Base-by-base conservation (phyloP, 2,797 vertebrate genomes). In the Acanthis flammea region DNA sequence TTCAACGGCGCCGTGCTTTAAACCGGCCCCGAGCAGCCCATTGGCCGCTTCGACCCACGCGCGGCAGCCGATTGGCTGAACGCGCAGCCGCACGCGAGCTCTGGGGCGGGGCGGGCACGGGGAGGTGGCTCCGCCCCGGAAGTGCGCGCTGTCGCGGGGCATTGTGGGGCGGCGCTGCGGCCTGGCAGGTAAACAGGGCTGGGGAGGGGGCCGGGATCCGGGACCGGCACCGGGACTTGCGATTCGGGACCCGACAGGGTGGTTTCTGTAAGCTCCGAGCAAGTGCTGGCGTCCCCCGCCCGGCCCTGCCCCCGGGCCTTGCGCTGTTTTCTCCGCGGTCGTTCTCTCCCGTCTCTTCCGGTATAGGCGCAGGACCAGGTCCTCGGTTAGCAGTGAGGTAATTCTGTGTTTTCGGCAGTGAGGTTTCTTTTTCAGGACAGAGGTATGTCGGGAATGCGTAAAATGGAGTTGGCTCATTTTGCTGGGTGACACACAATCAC, bases 221-320 rank as follows among this genome's bases (percentile, higher is more conserved):
- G 22, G 19, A 30, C 0, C 0, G 25, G 30, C 10, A 24, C 2
- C 7, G 14, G 54, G 33, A 25, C 7, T 9, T 3, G 21, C 23
- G 12, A 9, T 14, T 6, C 12, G 22, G 10, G 9, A 25, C 1
- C 7, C 9, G 18, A 12, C n/a, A 16, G 37, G 6, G 39, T 3
- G 17, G 47, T 10, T 2, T 14, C 18, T 22, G 7, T 12, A 28
- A 25, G 33, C 19, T 23, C 13, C 1, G 19, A 6, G 31, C 3
- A 5, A 4, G 25, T 1, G 7, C 15, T 10, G 12, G 2, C 1
- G 3, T 22, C 3, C 6, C 27, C 18, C 1, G 2, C 2, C 5
- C 0, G 1, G 7, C 6, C 1, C 19, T 2, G 10, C 7, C 12
- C 7, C 7, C 4, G 2, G 10, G 11, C 0, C 13, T 6, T n/a